These are phyloP conservation scores for Picus viridis DNA, from an alignment of 2,797 vertebrate species.

Conservation along the genomic window DNA sequence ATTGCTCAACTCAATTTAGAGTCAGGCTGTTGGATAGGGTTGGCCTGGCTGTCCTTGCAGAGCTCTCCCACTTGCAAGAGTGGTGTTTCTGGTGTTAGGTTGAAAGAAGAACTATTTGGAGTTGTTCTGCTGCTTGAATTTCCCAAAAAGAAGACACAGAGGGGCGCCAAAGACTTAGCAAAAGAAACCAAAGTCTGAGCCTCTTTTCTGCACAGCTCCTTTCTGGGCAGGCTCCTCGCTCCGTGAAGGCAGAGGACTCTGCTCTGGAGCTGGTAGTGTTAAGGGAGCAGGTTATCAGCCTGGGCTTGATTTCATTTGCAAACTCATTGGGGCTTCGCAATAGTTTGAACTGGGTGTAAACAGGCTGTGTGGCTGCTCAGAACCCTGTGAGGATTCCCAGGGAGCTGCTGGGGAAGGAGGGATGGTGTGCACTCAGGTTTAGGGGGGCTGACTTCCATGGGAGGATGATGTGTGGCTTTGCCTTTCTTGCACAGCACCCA, in stretches of 20 bases:
- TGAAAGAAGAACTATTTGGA: neutral
- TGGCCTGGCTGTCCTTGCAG: neutral
- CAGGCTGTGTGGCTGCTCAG: neutral
- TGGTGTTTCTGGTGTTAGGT: neutral
- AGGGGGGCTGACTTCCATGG: fast-evolving
- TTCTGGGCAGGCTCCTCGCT: neutral
- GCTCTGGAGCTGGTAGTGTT: neutral
- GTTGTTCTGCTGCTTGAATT: neutral
- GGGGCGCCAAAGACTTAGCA: slow-evolving; percentile 77
- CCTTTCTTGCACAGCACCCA: neutral
- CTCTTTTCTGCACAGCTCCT: neutral
- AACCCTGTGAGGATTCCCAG: neutral
- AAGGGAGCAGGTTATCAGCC: neutral
- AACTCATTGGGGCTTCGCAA: neutral
- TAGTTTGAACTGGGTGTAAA: neutral
- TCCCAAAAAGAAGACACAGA: slow-evolving; percentile 49
- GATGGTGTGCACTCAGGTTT: fast-evolving
- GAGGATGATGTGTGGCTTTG: fast-evolving
- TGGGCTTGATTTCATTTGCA: neutral
- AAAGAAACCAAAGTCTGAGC: neutral
- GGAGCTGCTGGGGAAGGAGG: neutral
- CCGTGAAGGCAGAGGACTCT: neutral
- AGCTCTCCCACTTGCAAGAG: fast-evolving
- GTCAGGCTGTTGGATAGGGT: too few relatives aligned
- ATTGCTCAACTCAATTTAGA: neutral